Percentiles rank a stretch among this genome's conserved stretches.
Evolutionary conservation across 2,113 vertebrate species (phyloP).

Genomic region (Furnarius figulus): DNA sequence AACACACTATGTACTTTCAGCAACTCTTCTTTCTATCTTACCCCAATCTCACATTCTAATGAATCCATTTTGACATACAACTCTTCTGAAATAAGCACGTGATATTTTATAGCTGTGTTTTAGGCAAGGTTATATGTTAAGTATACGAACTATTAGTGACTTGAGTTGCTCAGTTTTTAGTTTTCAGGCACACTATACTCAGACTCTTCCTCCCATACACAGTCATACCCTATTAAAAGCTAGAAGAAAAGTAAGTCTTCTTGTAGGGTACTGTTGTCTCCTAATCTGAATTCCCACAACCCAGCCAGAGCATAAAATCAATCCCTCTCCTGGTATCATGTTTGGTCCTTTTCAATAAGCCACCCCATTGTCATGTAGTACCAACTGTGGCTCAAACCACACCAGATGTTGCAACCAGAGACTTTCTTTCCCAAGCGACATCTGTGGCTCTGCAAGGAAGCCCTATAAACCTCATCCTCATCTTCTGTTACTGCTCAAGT

Average conservation of each 20-base stretch:
- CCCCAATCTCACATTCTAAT: not conserved
- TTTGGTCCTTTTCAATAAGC: not conserved
- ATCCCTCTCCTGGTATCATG: not conserved
- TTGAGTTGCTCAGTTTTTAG: not conserved
- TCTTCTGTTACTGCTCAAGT: not conserved
- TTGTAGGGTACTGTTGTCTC: not conserved
- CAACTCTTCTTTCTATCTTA: not conserved
- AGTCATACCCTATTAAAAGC: not conserved
- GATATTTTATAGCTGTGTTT: constrained; percentile 22
- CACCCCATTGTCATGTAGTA: not conserved
- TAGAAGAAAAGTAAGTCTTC: not conserved
- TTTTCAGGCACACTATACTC: not conserved
- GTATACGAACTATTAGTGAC: not conserved
- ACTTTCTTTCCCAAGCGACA: not conserved
- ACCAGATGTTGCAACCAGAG: not conserved
- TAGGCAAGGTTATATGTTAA: not conserved
- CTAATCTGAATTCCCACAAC: not conserved
- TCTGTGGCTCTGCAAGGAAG: not conserved
- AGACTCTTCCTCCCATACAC: not conserved
- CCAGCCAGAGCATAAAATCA: not conserved
- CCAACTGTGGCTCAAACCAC: not conserved
- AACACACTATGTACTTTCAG: not conserved
- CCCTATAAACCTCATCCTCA: not conserved
- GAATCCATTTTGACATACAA: not conserved
- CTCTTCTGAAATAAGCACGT: not conserved